These are phyloP conservation scores for Stegostoma tigrinum DNA, from an alignment of 2,113 vertebrate genomes.

Conservation along the genomic window DNA sequence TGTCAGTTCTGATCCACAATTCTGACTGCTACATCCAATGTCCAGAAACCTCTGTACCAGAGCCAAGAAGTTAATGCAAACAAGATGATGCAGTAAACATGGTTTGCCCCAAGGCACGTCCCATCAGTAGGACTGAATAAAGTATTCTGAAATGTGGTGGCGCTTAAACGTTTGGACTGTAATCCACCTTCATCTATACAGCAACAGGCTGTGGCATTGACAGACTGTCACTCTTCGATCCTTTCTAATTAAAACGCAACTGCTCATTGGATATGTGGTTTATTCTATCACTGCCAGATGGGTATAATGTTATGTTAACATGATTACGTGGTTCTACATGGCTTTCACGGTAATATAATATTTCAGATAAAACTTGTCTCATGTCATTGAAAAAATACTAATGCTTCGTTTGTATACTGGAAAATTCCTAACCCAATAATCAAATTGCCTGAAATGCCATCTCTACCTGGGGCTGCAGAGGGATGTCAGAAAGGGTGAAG, in stretches of 20 bases:
- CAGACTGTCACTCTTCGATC: background rate
- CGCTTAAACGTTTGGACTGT: background rate
- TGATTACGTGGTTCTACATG: background rate
- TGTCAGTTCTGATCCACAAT: background rate
- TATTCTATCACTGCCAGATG: background rate
- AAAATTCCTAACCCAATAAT: background rate
- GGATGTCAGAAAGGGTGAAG: background rate
- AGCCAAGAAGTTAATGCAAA: constrained; percentile 20
- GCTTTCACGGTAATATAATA: background rate
- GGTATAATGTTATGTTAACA: background rate
- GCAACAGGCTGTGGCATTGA: background rate
- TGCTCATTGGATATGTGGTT: background rate
- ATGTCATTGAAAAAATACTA: background rate
- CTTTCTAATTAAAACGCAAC: background rate
- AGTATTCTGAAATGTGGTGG: background rate
- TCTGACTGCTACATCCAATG: constrained; percentile 7
- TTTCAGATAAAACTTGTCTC: background rate
- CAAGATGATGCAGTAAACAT: background rate
- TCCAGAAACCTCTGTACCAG: background rate
- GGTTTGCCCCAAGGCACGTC: background rate
- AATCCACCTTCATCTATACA: background rate
- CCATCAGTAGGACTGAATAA: background rate
- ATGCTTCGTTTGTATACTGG: background rate
- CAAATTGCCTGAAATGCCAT: background rate
- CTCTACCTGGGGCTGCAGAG: background rate